Conservation (phyloP, 2,888 invertebrate genomes). For the Thelaira solivaga region DNA sequence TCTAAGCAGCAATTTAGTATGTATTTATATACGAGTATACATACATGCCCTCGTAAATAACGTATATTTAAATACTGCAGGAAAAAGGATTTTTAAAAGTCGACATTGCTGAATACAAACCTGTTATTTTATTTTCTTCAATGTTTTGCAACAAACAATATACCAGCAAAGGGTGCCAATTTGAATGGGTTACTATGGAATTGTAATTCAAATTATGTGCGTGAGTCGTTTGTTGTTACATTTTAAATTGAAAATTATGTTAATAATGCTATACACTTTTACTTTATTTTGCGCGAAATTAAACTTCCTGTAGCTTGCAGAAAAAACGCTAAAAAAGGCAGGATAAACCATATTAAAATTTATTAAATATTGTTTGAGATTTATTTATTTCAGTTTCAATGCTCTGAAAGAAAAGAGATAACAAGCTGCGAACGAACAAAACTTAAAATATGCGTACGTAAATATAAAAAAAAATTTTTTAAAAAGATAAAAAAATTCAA, state of each 20-base stretch:
- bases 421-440: slow-evolving; percentile 35
- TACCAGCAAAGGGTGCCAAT: slow-evolving; percentile 31
- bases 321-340: neutral
- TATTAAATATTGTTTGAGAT: slow-evolving; percentile 30
- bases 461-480: neutral
- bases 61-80: no score
- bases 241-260: slow-evolving; percentile 58
- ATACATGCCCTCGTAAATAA: no score
- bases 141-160: neutral
- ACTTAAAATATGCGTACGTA: neutral
- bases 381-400: slow-evolving; percentile 14
- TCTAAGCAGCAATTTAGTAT: no score
- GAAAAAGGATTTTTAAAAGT: no score
- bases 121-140: neutral
- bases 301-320: slow-evolving; percentile 7
- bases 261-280: slow-evolving; percentile 13
- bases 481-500: slow-evolving; percentile 4
- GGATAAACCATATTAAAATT: slow-evolving; percentile 56
- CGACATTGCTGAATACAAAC: no score
- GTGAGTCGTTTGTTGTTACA: slow-evolving; percentile 4
- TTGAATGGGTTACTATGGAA: slow-evolving; percentile 41
- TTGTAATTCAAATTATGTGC: slow-evolving; percentile 38
- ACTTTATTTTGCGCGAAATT: slow-evolving; percentile 23
- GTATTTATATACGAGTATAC: no score
- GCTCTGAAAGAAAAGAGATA: slow-evolving; percentile 38